These are phyloP conservation scores for Tiliqua scincoides DNA, from an alignment of 2,113 vertebrate genomes.

Conservation along the genomic window DNA sequence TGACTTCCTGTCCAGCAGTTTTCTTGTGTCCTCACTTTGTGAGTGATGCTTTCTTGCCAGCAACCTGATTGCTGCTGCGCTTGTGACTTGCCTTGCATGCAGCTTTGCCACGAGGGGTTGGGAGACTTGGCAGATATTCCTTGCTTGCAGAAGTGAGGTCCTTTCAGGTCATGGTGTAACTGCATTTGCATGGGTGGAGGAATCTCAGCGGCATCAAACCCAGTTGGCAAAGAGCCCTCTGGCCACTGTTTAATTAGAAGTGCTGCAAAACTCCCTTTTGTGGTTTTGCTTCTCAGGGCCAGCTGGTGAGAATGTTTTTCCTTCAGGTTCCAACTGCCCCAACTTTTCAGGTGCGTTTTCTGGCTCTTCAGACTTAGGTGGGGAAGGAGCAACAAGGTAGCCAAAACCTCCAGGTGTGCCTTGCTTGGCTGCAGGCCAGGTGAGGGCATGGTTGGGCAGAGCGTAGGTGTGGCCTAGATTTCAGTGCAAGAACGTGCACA, in stretches of 20 bases:
- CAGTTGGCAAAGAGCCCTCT: conserved; percentile 1
- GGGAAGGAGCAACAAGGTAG: neutral
- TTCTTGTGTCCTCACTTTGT: neutral
- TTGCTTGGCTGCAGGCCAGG: neutral
- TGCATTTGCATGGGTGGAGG: neutral
- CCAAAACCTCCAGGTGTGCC: neutral
- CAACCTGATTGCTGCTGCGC: neutral
- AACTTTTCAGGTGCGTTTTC: neutral
- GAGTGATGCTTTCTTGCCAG: neutral
- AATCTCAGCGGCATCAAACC: neutral
- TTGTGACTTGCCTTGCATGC: neutral
- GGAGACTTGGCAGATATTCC: neutral
- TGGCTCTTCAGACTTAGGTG: neutral
- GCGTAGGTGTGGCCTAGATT: neutral
- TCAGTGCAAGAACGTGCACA: neutral
- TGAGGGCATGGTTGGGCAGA: neutral
- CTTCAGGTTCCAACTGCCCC: neutral
- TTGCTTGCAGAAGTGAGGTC: neutral
- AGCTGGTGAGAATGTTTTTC: conserved; percentile 17
- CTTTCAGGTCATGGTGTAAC: neutral
- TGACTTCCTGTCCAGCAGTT: conserved; percentile 40
- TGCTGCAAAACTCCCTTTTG: conserved; percentile 10
- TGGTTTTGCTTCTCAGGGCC: conserved; percentile 31
- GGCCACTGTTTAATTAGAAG: conserved; percentile 21
- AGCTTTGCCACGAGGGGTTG: neutral